phyloP scores from a whole-genome alignment of 2,113 vertebrate species.

The Atrichornis clamosus region DNA sequence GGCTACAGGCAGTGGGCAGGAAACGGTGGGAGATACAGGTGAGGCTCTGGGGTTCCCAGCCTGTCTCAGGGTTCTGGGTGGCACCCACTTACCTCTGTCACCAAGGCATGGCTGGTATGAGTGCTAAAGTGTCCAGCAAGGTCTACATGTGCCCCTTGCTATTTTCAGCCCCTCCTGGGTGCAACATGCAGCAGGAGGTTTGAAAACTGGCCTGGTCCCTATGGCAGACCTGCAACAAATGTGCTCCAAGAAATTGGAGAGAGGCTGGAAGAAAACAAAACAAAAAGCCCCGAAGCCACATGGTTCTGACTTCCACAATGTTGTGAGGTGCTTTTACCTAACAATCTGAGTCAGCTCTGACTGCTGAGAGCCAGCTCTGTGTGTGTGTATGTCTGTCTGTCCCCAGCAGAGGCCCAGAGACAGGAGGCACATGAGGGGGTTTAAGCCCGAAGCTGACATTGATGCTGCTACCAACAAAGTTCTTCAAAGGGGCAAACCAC shows the following conservation, averaged over 20 bases:
- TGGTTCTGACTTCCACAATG: not conserved
- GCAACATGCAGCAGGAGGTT: not conserved
- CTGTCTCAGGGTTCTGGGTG: not conserved
- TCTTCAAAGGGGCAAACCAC: not conserved
- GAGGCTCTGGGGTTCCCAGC: not conserved
- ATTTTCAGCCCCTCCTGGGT: not conserved
- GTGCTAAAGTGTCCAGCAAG: too few relatives aligned
- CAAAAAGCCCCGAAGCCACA: not conserved
- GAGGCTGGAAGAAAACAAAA: not conserved
- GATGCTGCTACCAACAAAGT: not conserved
- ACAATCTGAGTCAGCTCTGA: not conserved
- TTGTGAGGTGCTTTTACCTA: not conserved
- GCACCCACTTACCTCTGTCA: not conserved
- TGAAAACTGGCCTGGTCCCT: not conserved
- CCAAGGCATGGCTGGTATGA: not conserved
- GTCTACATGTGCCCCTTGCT: not conserved
- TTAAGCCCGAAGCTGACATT: not conserved
- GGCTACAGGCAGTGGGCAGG: not conserved
- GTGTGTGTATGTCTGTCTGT: not conserved
- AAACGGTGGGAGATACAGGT: not conserved
- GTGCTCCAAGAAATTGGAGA: not conserved
- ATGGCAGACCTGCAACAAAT: not conserved
- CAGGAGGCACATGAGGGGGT: not conserved
- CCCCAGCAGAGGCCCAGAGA: not conserved
- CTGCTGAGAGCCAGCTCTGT: not conserved